Conservation (phyloP, 2,797 vertebrate genomes). For the Cyclura pinguis region DNA sequence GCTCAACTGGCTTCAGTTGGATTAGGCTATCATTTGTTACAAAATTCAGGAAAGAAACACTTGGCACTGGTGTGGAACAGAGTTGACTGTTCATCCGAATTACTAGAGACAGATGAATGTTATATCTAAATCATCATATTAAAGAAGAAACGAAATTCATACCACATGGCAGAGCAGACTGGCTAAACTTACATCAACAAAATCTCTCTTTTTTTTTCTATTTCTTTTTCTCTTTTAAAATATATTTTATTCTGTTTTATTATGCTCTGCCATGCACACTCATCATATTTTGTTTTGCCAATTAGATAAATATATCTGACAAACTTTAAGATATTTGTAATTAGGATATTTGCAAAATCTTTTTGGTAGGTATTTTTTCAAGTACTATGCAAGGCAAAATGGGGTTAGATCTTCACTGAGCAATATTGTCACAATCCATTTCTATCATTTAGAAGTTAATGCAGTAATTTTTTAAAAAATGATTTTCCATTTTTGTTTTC, state of each 20-base stretch:
- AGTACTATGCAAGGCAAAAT: conserved; percentile 23
- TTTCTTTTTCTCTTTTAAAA: not conserved
- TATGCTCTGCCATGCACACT: conserved; percentile 9
- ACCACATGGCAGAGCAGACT: conserved; percentile 39
- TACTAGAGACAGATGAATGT: conserved; percentile 34
- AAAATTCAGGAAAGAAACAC: conserved; percentile 4
- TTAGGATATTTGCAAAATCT: not conserved
- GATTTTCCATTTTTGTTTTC: conserved; percentile 15
- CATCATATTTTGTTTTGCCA: conserved; percentile 41
- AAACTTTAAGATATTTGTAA: conserved; percentile 21
- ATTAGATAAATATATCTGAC: conserved; percentile 29
- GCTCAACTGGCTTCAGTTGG: conserved; percentile 3
- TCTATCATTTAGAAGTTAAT: conserved; percentile 29
- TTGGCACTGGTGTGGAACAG: conserved; percentile 5
- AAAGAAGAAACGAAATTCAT: conserved; percentile 44
- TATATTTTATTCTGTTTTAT: conserved; percentile 54
- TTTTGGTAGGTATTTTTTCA: conserved; percentile 31
- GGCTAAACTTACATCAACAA: conserved; percentile 38
- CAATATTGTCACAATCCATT: conserved; percentile 24
- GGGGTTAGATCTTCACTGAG: not conserved
- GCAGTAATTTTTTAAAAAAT: not conserved
- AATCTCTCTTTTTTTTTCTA: rapidly evolving
- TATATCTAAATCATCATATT: conserved; percentile 39
- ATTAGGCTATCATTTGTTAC: conserved; percentile 2
- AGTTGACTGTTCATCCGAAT: not conserved